These are phyloP conservation scores for Achroia grisella DNA, from an alignment of 1,140 invertebrate species.

Conservation along the genomic window DNA sequence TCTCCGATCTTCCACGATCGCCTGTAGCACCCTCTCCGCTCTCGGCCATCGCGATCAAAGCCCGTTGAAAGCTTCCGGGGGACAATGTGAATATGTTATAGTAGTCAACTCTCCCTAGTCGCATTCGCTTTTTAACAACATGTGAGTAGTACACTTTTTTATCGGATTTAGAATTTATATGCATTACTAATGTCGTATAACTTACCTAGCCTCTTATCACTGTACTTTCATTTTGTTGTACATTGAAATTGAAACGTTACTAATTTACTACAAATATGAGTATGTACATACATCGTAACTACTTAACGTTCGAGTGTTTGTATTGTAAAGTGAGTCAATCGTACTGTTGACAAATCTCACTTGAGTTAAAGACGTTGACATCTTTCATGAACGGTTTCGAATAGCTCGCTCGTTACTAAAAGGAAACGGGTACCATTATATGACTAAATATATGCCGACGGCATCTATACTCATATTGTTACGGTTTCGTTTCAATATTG, in stretches of 20 bases:
- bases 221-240: not conserved
- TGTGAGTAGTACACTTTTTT: constrained; percentile 13
- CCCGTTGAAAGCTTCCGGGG: constrained; percentile 21
- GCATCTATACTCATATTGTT: too few species aligned
- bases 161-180: constrained; percentile 22
- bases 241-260: constrained; percentile 2
- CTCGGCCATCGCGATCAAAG: constrained; percentile 29
- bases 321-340: constrained; percentile 2
- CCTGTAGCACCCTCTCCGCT: constrained; percentile 14
- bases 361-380: constrained; percentile 3
- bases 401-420: not conserved
- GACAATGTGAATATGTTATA: constrained; percentile 21
- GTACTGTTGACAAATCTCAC: constrained; percentile 1
- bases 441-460: too few species aligned
- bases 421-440: not conserved
- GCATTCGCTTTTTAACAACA: constrained; percentile 7
- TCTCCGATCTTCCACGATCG: constrained; percentile 34
- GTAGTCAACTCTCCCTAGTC: constrained; percentile 3
- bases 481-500: too few species aligned
- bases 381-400: not conserved
- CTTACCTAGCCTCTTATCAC: not conserved
- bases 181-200: constrained; percentile 18
- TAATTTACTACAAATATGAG: constrained; percentile 5
- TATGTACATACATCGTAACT: not conserved
- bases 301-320: not conserved